phyloP scores from a whole-genome alignment of 2,113 vertebrate genomes.

The Numenius arquata region DNA sequence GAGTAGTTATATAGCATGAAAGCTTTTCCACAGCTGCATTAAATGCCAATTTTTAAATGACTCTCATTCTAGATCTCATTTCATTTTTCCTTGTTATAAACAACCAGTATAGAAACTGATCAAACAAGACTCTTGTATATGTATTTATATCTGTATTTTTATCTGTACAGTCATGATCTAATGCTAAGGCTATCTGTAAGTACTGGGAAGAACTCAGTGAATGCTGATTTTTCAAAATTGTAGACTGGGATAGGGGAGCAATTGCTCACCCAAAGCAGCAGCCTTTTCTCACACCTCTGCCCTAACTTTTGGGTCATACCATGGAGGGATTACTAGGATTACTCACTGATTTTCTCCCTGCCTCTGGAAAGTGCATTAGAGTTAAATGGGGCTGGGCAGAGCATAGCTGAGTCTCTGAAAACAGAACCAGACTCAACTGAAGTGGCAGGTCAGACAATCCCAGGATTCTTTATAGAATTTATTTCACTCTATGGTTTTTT shows the following conservation, averaged over 20 bases:
- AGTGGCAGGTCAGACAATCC: background rate
- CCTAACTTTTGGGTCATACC: background rate
- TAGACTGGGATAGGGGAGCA: background rate
- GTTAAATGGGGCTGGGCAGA: background rate
- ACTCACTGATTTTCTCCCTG: background rate
- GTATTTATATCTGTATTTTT: background rate
- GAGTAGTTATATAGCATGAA: background rate
- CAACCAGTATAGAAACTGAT: background rate
- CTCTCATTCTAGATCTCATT: background rate
- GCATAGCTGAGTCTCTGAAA: background rate
- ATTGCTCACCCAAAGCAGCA: background rate
- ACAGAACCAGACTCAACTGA: fast-evolving
- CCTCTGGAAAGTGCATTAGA: background rate
- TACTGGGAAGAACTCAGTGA: background rate
- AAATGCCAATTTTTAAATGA: background rate
- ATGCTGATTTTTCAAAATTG: background rate
- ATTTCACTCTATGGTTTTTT: background rate
- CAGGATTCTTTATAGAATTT: background rate
- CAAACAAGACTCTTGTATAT: background rate
- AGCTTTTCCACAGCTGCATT: background rate
- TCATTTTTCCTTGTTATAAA: background rate
- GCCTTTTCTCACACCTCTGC: background rate
- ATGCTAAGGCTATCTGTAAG: background rate
- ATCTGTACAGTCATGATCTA: background rate
- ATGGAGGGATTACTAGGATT: background rate